phyloP scores from a whole-genome alignment of 2,113 vertebrate genomes.

The Dissostichus mawsoni region DNA sequence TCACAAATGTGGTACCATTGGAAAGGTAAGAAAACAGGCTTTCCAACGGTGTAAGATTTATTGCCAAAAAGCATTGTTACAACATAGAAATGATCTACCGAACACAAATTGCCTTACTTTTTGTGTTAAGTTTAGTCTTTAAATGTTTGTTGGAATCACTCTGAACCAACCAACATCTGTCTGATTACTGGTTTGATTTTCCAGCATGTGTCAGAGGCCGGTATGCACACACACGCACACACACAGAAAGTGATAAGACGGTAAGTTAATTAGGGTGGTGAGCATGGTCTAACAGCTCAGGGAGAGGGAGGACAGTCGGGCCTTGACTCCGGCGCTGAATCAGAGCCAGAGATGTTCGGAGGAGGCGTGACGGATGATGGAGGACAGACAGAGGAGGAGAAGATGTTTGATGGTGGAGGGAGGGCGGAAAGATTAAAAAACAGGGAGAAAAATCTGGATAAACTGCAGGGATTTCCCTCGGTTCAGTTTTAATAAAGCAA shows the following conservation, averaged over 20 bases:
- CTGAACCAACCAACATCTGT: not conserved
- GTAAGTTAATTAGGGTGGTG: slow-evolving; percentile 83
- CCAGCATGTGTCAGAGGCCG: slow-evolving; percentile 16
- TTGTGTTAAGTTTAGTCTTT: too few relatives aligned
- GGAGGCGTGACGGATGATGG: slow-evolving; percentile 73
- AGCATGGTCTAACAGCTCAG: slow-evolving; percentile 79
- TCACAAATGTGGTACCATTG: too few relatives aligned
- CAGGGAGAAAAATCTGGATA: slow-evolving; percentile 27
- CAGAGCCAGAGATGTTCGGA: slow-evolving; percentile 71
- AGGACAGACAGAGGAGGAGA: slow-evolving; percentile 74
- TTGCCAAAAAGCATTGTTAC: too few relatives aligned
- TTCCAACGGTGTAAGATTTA: too few relatives aligned
- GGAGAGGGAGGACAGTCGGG: slow-evolving; percentile 77
- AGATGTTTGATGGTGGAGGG: slow-evolving; percentile 64
- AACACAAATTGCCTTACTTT: too few relatives aligned
- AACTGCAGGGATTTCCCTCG: slow-evolving; percentile 51
- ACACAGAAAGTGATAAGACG: slow-evolving; percentile 75
- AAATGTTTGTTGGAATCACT: not conserved
- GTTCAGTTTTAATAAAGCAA: slow-evolving; percentile 34
- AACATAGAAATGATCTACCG: too few relatives aligned
- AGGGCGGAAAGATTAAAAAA: slow-evolving; percentile 51
- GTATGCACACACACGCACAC: slow-evolving; percentile 24
- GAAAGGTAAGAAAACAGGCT: too few relatives aligned
- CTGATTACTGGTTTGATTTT: slow-evolving; percentile 48
- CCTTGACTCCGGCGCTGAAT: slow-evolving; percentile 81